Conservation (phyloP, 2,888 invertebrate species). For the Dinocampus coccinellae region DNA sequence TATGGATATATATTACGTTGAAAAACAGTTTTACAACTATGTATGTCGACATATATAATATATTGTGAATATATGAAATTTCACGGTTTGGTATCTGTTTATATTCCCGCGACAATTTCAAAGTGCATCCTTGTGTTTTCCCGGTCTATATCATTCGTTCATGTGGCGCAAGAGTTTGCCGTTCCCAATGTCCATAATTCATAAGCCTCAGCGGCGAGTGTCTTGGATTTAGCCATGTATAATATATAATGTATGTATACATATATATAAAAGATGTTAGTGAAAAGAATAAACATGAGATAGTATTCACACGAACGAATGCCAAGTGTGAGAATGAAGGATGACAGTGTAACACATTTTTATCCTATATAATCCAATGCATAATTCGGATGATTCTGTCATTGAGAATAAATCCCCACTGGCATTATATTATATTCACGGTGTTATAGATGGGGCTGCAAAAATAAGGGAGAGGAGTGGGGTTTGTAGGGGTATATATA, state of each 20-base stretch:
- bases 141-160: slow-evolving; percentile 24
- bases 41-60: not conserved
- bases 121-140: slow-evolving; percentile 33
- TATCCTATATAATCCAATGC: slow-evolving; percentile 30
- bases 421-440: slow-evolving; percentile 53
- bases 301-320: slow-evolving; percentile 1
- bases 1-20: not conserved
- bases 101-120: slow-evolving; percentile 19
- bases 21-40: slow-evolving; percentile 1
- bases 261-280: slow-evolving; percentile 3
- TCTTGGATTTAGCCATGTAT: not conserved
- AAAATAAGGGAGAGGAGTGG: no score
- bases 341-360: not conserved
- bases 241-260: not conserved
- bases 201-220: slow-evolving; percentile 20
- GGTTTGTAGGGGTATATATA: no score
- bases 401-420: slow-evolving; percentile 19
- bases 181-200: slow-evolving; percentile 26
- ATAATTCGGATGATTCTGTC: slow-evolving; percentile 42
- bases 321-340: slow-evolving; percentile 10
- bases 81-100: not conserved
- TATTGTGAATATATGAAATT: slow-evolving; percentile 21
- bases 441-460: no score
- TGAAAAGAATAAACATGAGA: slow-evolving; percentile 30
- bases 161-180: slow-evolving; percentile 24